Conservation (phyloP, 2,888 invertebrate genomes). For the Tuta absoluta region DNA sequence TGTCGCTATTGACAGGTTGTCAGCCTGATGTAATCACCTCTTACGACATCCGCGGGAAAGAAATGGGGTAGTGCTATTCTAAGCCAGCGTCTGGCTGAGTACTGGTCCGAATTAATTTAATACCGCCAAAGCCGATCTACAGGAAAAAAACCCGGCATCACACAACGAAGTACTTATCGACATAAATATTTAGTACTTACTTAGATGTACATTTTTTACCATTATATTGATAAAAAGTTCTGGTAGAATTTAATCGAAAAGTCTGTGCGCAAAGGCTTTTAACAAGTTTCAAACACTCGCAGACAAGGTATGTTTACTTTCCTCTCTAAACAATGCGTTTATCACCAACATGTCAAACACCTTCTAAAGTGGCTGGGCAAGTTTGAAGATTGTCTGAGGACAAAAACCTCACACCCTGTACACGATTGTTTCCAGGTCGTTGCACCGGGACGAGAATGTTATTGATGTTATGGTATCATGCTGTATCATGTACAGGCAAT, state of each 20-base stretch:
- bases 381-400: not conserved
- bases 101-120: too few relatives aligned
- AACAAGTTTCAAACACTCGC: not conserved
- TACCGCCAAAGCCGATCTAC: too few relatives aligned
- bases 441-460: constrained; percentile 1
- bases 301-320: not conserved
- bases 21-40: too few relatives aligned
- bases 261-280: not conserved
- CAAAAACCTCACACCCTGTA: constrained; percentile 2
- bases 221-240: too few relatives aligned
- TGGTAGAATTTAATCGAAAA: not conserved
- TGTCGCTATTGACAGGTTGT: too few relatives aligned
- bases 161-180: too few relatives aligned
- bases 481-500: constrained; percentile 1
- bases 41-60: too few relatives aligned
- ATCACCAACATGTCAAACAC: constrained; percentile 1
- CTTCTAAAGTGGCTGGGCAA: not conserved
- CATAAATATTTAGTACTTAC: too few relatives aligned
- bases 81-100: too few relatives aligned
- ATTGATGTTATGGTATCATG: constrained; percentile 3
- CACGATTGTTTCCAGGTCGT: not conserved
- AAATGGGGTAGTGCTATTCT: too few relatives aligned
- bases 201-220: too few relatives aligned
- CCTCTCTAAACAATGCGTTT: not conserved
- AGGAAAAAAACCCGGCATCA: too few relatives aligned